Evolutionary conservation across 2,888 invertebrate genomes (phyloP), one percentile per base, ranked within the genome.

Genomic region (Chrysina gloriosa): DNA sequence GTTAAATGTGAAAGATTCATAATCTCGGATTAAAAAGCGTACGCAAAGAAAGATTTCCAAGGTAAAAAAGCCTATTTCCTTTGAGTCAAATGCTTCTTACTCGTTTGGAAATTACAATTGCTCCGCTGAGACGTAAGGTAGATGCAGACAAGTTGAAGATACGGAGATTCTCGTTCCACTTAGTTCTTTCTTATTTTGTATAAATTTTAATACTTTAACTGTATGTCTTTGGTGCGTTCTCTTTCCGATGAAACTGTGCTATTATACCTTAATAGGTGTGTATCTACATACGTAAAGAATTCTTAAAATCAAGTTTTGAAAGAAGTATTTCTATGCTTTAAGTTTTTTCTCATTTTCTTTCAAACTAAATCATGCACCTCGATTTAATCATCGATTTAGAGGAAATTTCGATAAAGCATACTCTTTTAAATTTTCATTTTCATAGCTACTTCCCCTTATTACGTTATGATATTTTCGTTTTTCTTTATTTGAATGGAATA

Each of bases 71-170:
- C 42, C 79, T 70, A 78, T 80, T 80, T 80, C 80, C 77, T 81
- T 80, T 79, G 79, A 80, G 79, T 78, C 21, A 56, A 56, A 56
- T n/a, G 9, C 34, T 31, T 21, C 54, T 54, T 34, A 39, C 23
- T 25, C 80, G 79, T 81, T 79, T 80, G 76, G 75, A 78, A 80
- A 79, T 80, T 80, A 78, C 80, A 80, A 82, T 82, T 81, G 80
- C 78, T 69, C 82, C 81, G 75, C 69, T 72, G 81, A 81, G 82
- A 81, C 80, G 77, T n/a, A 56, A 52, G 21, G 34, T 36, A 36
- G 36, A 56, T 36, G 36, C 56, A 56, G 36, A 23, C 36, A 56
- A 48, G 11, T 54, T 34, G 54, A 7, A 54, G 54, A 54, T 54
- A 54, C 16, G 16, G 25, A 21, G 27, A 14, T 16, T 7, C 52